A percentile compares a stretch with the other conserved stretches of the same genome.
These are phyloP conservation scores for Tachina lurida DNA, from an alignment of 2,888 invertebrate species.

Conservation along the genomic window DNA sequence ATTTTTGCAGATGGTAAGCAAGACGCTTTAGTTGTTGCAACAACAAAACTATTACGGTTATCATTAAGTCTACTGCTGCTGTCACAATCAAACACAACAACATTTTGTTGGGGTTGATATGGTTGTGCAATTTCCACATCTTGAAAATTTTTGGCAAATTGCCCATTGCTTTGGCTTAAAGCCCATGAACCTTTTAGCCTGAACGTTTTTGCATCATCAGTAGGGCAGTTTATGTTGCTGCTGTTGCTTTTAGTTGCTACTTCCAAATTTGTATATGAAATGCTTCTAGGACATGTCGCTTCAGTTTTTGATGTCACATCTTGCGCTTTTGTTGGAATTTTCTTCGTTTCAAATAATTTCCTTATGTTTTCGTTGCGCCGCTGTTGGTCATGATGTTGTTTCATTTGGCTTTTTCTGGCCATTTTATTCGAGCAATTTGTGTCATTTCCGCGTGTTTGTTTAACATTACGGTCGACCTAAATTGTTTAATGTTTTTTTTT, in stretches of 20 bases:
- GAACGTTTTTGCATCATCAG: constrained; percentile 53
- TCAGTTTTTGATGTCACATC: constrained; percentile 45
- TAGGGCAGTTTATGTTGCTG: constrained; percentile 55
- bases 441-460: constrained; percentile 69
- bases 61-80: constrained; percentile 57
- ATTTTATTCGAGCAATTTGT: constrained; percentile 63
- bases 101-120: constrained; percentile 53
- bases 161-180: constrained; percentile 75
- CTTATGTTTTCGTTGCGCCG: constrained; percentile 80
- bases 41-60: constrained; percentile 59
- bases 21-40: constrained; percentile 8
- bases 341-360: constrained; percentile 76
- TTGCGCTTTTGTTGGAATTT: constrained; percentile 56
- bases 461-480: constrained; percentile 77
- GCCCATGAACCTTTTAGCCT: constrained; percentile 62
- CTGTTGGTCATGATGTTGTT: constrained; percentile 76
- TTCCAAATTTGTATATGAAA: constrained; percentile 71
- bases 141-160: constrained; percentile 72
- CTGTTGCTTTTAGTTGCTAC: constrained; percentile 37
- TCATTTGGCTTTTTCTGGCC: constrained; percentile 72
- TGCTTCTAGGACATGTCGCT: constrained; percentile 74
- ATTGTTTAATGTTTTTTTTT: constrained; percentile 74
- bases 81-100: constrained; percentile 51
- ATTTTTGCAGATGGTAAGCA: constrained; percentile 44
- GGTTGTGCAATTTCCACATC: constrained; percentile 56